These are phyloP conservation scores for Caenorhabditis imperialis DNA, from an alignment of 2,888 invertebrate genomes.

Conservation along the genomic window DNA sequence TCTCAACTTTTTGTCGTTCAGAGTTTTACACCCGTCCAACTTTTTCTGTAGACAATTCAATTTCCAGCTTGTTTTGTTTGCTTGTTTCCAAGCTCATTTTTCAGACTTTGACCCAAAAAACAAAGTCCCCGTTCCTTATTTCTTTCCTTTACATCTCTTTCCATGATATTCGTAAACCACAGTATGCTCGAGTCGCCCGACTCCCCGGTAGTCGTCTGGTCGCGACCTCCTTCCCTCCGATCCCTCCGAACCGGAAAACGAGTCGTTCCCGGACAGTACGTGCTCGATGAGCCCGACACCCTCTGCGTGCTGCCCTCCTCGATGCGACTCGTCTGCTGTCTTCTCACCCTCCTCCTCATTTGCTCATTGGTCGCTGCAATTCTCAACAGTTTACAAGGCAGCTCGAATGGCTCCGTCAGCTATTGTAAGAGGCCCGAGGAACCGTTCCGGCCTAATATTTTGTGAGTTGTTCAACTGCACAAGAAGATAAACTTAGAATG, in stretches of 20 bases:
- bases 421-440: conserved; percentile 61
- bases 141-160: conserved; percentile 1
- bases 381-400: conserved; percentile 61
- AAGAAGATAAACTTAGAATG: neutral
- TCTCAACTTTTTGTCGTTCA: neutral
- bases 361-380: conserved; percentile 60
- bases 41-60: no score
- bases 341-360: conserved; percentile 64
- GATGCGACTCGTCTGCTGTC: conserved; percentile 63
- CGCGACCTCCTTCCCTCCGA: conserved; percentile 55
- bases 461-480: conserved; percentile 46
- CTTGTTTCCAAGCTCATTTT: no score
- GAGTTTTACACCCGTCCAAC: neutral
- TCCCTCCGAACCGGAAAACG: conserved; percentile 47
- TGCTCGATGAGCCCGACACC: conserved; percentile 66
- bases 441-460: conserved; percentile 41
- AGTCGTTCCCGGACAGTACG: conserved; percentile 55
- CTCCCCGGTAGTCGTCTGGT: conserved; percentile 59
- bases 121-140: neutral
- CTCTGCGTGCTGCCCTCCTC: conserved; percentile 66
- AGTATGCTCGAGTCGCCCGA: conserved; percentile 53
- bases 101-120: no score
- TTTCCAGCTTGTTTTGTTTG: no score
- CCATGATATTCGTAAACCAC: neutral
- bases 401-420: conserved; percentile 59